Base-by-base conservation (phyloP, 1,140 invertebrate genomes). In the Nixonia krombeini region DNA sequence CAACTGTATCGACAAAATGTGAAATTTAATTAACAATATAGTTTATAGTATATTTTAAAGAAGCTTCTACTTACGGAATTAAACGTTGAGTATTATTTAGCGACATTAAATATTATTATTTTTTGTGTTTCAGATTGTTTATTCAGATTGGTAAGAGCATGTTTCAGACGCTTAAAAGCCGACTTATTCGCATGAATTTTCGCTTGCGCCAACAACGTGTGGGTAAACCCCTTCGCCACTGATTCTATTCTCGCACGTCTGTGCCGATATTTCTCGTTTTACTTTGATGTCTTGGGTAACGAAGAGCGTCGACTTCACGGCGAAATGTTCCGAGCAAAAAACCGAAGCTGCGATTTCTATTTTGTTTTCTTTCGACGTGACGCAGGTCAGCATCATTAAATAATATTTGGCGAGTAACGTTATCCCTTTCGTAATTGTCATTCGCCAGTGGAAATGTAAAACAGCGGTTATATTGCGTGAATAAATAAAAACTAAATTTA, bases 221-320 rank as follows among this genome's bases (percentile, higher is more conserved):
- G 25, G 29, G 59, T 23, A 38, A 64, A 57, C 51, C 41, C 61
- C 31, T 38, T 47, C 33, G 46, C 51, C 9, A 25, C 9, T 55
- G 38, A 59, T 59, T 67, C 63, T 67, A 67, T 67, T 66, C 62
- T 65, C 46, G 62, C 62, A 42, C 52, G 49, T 65, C 53, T 65
- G n/a, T n/a, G 53, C 37, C 40, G 46, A 65, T 57, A 42, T 57
- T 57, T 59, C 63, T 56, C 51, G 56, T 61, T 55, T 45, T 59
- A 67, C 64, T 67, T 67, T 67, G 64, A 67, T 61, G 56, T 61
- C 46, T 61, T 21, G 18, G 33, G 10, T 37, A 51, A 51, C 33
- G 42, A 55, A 59, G 52, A 53, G 29, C 44, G 50, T 37, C 50
- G 53, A 29, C 50, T 12, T 47, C 49, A 55, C 41, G 51, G 50